Base-by-base conservation (phyloP, 2,797 vertebrate species). In the Delichon dasypus region DNA sequence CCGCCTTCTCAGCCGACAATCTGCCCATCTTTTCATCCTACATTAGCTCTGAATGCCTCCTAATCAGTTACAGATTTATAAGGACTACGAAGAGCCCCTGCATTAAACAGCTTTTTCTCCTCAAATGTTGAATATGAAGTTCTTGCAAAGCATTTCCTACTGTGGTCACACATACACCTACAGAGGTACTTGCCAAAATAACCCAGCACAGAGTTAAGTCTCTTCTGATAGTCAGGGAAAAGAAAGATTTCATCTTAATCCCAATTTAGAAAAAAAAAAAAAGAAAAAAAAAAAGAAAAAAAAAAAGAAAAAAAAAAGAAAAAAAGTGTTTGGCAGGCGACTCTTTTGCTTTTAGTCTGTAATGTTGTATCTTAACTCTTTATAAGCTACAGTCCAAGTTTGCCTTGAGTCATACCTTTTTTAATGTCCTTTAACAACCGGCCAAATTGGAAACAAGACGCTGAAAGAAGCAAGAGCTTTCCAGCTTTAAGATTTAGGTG, bases 21-120 rank as follows among this genome's bases (percentile, higher is more conserved):
- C 76, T 94, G 55, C 45, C 86, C 54, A 53, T 53, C 65, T 95
- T 95, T 95, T 96, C 89, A 94, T 87, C 85, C 61, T 65, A 80
- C 48, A 62, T 94, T 93, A 95, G 77, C 60, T 94, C 73, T 92
- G 89, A 95, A 95, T 90, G 62, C 64, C 45, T 89, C 44, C 76
- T 94, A 93, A 95, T 97, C 89, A 93, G 84, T 94, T 92, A 95
- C 88, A 97, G 96, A 85, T 88, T 92, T 88, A 90, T 84, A 95
- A 93, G 53, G 71, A 87, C 83, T 85, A 93, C 1, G 30, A 64
- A 83, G 68, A 85, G 45, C 36, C 91, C 11, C 29, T 44, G 47
- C 85, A 78, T 87, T 93, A 94, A 95, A 83, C 38, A 94, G 77
- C 13, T 92, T 95, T 95, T 93, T 91, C 60, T 85, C 73, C 57